phyloP scores from a whole-genome alignment of 2,113 vertebrate genomes.

The Pimephales promelas region DNA sequence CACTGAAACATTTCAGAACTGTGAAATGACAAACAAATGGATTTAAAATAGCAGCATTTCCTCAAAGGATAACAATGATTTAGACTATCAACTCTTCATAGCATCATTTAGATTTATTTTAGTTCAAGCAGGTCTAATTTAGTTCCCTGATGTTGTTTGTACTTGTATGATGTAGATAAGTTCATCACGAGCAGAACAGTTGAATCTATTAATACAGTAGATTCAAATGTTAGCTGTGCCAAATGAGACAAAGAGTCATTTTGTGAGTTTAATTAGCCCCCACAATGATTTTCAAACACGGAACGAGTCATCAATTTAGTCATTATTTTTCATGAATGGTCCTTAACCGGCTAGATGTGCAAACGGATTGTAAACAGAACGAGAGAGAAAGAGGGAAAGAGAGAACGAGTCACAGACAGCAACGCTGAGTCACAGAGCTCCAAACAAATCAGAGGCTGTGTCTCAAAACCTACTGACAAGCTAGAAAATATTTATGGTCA shows the following conservation, averaged over 20 bases:
- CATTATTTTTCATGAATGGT: slow-evolving; percentile 23
- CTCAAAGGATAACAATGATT: not conserved
- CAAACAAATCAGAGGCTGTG: slow-evolving; percentile 25
- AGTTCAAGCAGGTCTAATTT: not conserved
- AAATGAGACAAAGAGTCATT: not conserved
- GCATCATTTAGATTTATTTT: not conserved
- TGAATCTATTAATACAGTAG: not conserved
- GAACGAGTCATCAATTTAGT: slow-evolving; percentile 18
- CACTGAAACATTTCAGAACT: not conserved
- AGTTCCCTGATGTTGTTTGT: not conserved
- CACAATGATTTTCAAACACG: slow-evolving; percentile 4
- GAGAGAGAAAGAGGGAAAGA: not conserved
- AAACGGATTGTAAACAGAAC: not conserved
- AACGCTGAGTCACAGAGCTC: slow-evolving; percentile 44
- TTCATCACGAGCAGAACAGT: not conserved
- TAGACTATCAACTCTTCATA: not conserved
- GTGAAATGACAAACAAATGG: not conserved
- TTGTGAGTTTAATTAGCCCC: slow-evolving; percentile 11
- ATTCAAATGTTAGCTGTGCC: slow-evolving; percentile 2
- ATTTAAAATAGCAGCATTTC: slow-evolving; percentile 1
- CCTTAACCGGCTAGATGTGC: not conserved
- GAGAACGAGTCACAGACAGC: not conserved
- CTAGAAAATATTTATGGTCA: not conserved
- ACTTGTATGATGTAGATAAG: not conserved
- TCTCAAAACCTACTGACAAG: not conserved